Base-by-base conservation (phyloP, 2,888 invertebrate genomes). In the Troides aeacus region DNA sequence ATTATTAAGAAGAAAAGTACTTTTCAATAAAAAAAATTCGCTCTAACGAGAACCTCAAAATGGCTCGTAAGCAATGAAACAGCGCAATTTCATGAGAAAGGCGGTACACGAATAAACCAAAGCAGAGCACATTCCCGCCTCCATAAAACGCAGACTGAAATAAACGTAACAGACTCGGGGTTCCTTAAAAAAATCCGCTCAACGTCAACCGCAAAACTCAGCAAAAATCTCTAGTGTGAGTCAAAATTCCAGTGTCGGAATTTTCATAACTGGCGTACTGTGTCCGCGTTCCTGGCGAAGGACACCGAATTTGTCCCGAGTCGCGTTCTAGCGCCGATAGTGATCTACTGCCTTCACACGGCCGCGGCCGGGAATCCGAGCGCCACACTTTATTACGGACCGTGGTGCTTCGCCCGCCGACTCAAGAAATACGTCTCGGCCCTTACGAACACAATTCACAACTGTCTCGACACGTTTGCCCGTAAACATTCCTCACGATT, bases 51-150 rank as follows among this genome's bases (percentile, higher is more conserved):
- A 84, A 82, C 84, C 86, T 86, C 86, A 89, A 89, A 90, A 88
- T 83, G 85, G 85, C 87, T 87, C 87, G 85, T 89, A 87, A 89
- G 89, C 90, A 87, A 90, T 89, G 90, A 90, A 90, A 90, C 87
- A 89, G 85, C 85, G 89, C 88, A 89, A 90, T 90, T 90, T 89
- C 89, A 90, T 84, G 88, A 87, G 90, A 84, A 87, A 90, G 86
- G 89, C 85, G 86, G 88, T 86, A 83, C 84, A 82, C 89, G 87
- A 89, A 90, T 90, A 91, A 90, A 90, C 90, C 88, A 89, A 87
- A 89, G 86, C 87, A 86, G 82, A 83, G 86, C 85, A 89, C 89
- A 90, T 90, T 89, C 89, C 90, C 89, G 88, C 88, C 85, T 86
- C 83, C 85, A 90, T 90, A 90, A 90, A 90, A 89, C 86, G 86